A percentile compares a stretch with the other conserved stretches of the same genome.
Conservation (phyloP, 2,888 invertebrate species). For the Lomographa bimaculata region DNA sequence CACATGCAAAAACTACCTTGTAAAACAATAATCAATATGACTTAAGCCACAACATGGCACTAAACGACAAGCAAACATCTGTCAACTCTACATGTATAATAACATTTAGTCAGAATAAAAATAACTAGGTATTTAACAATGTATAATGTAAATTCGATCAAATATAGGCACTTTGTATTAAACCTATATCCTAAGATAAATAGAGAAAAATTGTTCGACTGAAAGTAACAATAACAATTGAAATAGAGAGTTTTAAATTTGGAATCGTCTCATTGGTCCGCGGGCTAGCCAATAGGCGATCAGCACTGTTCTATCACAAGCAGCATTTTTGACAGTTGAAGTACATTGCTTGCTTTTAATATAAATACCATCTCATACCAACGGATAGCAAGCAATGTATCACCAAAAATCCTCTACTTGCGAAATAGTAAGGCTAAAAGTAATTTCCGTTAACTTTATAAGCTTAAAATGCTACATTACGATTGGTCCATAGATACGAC, state of each 20-base stretch:
- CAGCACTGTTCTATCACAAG: constrained; percentile 4
- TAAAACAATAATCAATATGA: constrained; percentile 50
- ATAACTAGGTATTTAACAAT: constrained; percentile 16
- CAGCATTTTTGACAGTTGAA: constrained; percentile 3
- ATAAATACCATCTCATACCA: constrained; percentile 10
- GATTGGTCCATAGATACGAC: no score
- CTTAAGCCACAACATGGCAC: constrained; percentile 65
- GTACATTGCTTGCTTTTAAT: constrained; percentile 4
- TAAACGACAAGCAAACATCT: constrained; percentile 41
- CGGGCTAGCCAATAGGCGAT: constrained; percentile 6
- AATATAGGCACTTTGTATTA: constrained; percentile 40
- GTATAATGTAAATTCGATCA: constrained; percentile 49
- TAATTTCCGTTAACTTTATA: no score
- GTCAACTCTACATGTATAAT: no score
- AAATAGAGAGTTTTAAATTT: constrained; percentile 31
- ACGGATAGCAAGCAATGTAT: constrained; percentile 14
- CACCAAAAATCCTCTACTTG: constrained; percentile 8
- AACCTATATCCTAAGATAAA: constrained; percentile 20
- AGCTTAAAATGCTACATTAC: no score
- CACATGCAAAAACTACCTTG: no score
- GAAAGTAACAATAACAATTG: background rate
- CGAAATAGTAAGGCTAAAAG: no score
- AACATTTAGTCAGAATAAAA: constrained; percentile 20
- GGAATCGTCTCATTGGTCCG: constrained; percentile 20
- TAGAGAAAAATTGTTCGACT: constrained; percentile 22